phyloP scores from a whole-genome alignment of 1,140 invertebrate species.

The Mizuhopecten yessoensis region DNA sequence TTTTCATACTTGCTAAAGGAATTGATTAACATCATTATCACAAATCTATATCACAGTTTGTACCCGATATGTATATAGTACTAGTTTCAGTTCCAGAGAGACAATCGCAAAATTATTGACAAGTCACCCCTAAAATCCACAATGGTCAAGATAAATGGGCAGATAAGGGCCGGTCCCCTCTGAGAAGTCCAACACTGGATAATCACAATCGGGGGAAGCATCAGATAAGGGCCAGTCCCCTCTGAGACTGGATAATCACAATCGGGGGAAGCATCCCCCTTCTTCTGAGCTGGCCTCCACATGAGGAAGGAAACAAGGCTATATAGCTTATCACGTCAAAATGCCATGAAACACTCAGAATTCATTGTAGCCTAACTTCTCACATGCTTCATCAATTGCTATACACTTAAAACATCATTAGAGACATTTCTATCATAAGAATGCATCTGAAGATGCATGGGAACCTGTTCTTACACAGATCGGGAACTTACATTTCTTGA shows the following conservation, averaged over 20 bases:
- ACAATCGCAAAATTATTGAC: conserved; percentile 6
- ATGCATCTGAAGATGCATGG: conserved; percentile 15
- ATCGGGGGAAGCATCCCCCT: not conserved
- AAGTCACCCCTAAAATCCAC: not conserved
- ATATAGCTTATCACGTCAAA: conserved; percentile 38
- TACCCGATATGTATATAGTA: not conserved
- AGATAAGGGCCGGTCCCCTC: not conserved
- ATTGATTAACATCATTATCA: not conserved
- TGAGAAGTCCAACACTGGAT: no score
- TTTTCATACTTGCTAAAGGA: no score
- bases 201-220: no score
- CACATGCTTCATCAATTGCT: conserved; percentile 14
- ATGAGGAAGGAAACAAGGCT: conserved; percentile 16
- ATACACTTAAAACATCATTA: not conserved
- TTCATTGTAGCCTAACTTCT: not conserved
- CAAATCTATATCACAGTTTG: not conserved
- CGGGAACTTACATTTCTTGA: no score
- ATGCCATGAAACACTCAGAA: conserved; percentile 8
- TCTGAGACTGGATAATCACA: not conserved
- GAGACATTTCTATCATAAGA: conserved; percentile 6
- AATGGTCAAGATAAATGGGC: not conserved
- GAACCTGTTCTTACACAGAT: not conserved
- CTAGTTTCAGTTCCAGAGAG: conserved; percentile 18
- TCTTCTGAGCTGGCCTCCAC: not conserved
- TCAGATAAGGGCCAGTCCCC: no score